A percentile compares a stretch with the other conserved stretches of the same genome.
Conservation (phyloP, 2,888 invertebrate species). For the Archips xylosteana region DNA sequence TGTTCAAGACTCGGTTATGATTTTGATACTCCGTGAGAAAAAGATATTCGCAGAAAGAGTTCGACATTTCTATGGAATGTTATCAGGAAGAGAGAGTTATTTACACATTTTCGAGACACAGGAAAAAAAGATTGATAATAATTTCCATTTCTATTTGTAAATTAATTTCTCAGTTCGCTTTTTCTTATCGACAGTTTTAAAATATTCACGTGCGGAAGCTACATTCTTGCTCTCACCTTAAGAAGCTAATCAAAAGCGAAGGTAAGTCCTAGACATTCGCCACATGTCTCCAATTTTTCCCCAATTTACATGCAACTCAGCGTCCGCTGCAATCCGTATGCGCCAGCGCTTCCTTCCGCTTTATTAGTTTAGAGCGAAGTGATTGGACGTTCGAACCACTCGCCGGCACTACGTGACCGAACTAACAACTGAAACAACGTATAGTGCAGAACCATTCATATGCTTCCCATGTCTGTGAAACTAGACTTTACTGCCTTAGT, state of each 20-base stretch:
- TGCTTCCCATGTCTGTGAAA: conserved; percentile 9
- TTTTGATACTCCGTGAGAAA: too few relatives aligned
- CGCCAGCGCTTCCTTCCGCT: conserved; percentile 73
- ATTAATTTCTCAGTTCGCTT: too few relatives aligned
- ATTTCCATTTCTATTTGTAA: too few relatives aligned
- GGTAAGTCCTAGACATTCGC: conserved; percentile 39
- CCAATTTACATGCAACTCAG: conserved; percentile 52
- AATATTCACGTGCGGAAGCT: not conserved
- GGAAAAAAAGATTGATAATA: too few relatives aligned
- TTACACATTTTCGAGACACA: too few relatives aligned
- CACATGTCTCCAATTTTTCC: conserved; percentile 44
- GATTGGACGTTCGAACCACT: conserved; percentile 73
- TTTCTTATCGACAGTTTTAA: not conserved
- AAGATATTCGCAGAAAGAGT: too few relatives aligned
- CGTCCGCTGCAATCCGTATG: conserved; percentile 63
- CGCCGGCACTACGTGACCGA: conserved; percentile 65
- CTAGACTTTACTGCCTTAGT: conserved; percentile 19
- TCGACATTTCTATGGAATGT: too few relatives aligned
- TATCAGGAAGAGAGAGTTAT: too few relatives aligned
- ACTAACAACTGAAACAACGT: conserved; percentile 49
- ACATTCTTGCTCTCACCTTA: conserved; percentile 43
- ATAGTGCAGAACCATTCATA: conserved; percentile 19
- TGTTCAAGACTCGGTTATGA: too few relatives aligned
- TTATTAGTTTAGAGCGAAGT: conserved; percentile 78
- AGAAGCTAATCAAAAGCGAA: conserved; percentile 27